These are phyloP conservation scores for Karalla daura DNA, from an alignment of 2,797 vertebrate genomes.

Conservation along the genomic window DNA sequence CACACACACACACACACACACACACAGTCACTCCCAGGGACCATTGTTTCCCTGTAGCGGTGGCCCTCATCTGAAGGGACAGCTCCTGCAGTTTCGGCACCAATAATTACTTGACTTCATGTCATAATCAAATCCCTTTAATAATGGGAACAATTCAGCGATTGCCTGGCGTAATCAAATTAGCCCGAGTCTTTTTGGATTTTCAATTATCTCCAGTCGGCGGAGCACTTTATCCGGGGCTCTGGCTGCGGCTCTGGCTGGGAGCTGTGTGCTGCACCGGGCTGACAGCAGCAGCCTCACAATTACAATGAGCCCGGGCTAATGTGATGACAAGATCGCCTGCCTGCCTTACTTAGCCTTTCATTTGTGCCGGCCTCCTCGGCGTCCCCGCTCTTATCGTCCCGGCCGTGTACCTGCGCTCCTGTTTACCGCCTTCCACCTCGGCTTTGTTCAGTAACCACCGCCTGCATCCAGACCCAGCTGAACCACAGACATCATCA, in stretches of 20 bases:
- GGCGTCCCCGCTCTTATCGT: slow-evolving; percentile 47
- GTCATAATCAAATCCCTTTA: slow-evolving; percentile 93
- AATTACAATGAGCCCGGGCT: slow-evolving; percentile 74
- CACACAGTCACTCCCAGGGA: slow-evolving; percentile 21
- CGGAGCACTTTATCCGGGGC: slow-evolving; percentile 85
- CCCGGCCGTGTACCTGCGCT: slow-evolving; percentile 50
- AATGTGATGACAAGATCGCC: slow-evolving; percentile 79
- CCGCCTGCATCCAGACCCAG: too few species aligned
- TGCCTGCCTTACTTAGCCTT: slow-evolving; percentile 75
- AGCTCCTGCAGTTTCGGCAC: slow-evolving; percentile 78
- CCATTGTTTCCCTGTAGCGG: slow-evolving; percentile 52
- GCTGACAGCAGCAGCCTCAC: slow-evolving; percentile 76
- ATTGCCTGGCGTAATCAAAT: slow-evolving; percentile 91
- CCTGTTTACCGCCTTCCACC: slow-evolving; percentile 45
- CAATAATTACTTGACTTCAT: slow-evolving; percentile 87
- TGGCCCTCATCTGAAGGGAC: slow-evolving; percentile 74
- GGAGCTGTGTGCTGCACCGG: slow-evolving; percentile 62
- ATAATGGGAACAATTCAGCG: slow-evolving; percentile 92
- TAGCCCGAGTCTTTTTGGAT: slow-evolving; percentile 94
- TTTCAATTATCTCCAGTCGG: slow-evolving; percentile 91
- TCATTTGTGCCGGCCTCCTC: slow-evolving; percentile 66
- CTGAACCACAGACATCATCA: too few species aligned
- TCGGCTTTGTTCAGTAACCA: too few species aligned
- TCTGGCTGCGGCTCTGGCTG: slow-evolving; percentile 61
- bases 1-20: background rate